phyloP scores from a whole-genome alignment of 2,888 invertebrate genomes.

The Eudasyphora cyanicolor region DNA sequence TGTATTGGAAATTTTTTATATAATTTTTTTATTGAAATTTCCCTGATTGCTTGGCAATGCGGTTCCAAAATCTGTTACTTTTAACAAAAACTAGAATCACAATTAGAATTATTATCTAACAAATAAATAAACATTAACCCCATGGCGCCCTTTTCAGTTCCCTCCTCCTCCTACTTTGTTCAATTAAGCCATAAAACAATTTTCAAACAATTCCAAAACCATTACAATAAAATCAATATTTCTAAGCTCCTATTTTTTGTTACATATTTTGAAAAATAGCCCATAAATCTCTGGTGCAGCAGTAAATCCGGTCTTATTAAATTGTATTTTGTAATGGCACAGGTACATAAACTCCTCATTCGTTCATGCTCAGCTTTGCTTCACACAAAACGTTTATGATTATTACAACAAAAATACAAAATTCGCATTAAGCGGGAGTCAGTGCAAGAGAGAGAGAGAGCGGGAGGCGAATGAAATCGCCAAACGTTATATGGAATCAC shows the following conservation, averaged over 20 bases:
- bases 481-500: not conserved
- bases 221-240: slow-evolving; percentile 13
- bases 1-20: too few species aligned
- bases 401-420: slow-evolving; percentile 6
- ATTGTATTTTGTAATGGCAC: not conserved
- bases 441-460: not conserved
- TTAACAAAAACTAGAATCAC: too few species aligned
- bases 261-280: not conserved
- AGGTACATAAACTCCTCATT: not conserved
- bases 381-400: slow-evolving; percentile 20
- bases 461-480: not conserved
- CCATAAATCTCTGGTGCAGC: slow-evolving; percentile 6
- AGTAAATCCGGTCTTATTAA: slow-evolving; percentile 21
- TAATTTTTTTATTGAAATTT: too few species aligned
- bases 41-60: too few species aligned
- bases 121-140: too few species aligned
- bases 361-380: too few species aligned
- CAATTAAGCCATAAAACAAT: slow-evolving; percentile 17
- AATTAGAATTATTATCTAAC: too few species aligned
- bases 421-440: not conserved
- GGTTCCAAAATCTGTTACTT: too few species aligned
- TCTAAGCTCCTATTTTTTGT: not conserved
- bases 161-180: too few species aligned
- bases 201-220: not conserved
- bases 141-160: too few species aligned